Evolutionary conservation across 2,113 vertebrate species (phyloP).

Genomic region (Rhagologus leucostigma): DNA sequence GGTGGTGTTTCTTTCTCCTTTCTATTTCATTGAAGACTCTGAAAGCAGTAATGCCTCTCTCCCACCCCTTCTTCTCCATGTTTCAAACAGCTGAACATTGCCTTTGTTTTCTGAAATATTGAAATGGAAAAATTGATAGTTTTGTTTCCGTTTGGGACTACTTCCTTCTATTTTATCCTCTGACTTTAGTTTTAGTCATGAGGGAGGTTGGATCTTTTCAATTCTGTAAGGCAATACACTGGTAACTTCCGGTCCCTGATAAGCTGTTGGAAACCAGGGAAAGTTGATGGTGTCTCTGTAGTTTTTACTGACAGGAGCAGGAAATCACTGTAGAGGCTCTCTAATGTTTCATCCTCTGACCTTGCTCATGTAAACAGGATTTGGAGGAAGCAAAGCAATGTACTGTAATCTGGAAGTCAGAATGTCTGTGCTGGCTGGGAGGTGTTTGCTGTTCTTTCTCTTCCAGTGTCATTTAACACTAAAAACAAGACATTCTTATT

Average conservation of each 20-base stretch:
- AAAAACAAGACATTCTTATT: background rate
- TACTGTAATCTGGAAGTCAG: constrained; percentile 38
- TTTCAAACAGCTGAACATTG: background rate
- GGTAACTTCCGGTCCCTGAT: background rate
- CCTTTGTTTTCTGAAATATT: background rate
- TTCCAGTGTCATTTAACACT: background rate
- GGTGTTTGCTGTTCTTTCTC: constrained; percentile 24
- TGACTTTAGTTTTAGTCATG: background rate
- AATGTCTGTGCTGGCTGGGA: background rate
- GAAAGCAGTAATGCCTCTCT: background rate
- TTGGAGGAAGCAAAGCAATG: constrained; percentile 45
- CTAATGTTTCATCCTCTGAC: constrained; percentile 45
- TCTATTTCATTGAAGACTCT: background rate
- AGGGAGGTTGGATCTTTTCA: background rate
- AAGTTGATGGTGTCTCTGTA: constrained; percentile 34
- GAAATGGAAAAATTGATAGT: background rate
- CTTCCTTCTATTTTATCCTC: background rate
- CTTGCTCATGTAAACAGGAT: constrained; percentile 63
- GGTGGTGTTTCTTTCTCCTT: background rate
- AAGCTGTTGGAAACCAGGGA: constrained; percentile 30
- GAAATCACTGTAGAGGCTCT: constrained; percentile 46
- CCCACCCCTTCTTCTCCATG: background rate
- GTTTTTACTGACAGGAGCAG: constrained; percentile 41
- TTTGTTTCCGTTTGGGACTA: background rate
- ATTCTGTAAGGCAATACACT: background rate